These are phyloP conservation scores for Sebastes goodei DNA, from an alignment of 2,797 vertebrate genomes.

Conservation along the genomic window DNA sequence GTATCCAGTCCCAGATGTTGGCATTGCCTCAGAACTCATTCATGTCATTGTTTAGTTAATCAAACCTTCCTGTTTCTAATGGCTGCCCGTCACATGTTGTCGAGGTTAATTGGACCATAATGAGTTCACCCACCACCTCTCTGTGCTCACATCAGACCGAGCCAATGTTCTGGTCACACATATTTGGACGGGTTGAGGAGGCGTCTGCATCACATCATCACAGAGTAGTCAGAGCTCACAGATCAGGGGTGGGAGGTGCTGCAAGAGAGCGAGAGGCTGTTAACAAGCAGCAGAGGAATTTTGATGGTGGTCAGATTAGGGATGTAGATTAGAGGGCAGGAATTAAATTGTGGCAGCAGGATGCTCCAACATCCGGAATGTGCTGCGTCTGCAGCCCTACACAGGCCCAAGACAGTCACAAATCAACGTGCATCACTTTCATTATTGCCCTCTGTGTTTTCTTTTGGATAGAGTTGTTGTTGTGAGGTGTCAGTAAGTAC, in stretches of 20 bases:
- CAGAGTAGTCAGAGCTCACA: slow-evolving; percentile 8
- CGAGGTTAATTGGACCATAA: neutral
- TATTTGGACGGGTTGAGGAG: slow-evolving; percentile 19
- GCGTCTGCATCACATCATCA: slow-evolving; percentile 35
- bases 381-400: neutral
- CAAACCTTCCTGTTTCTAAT: neutral
- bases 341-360: slow-evolving; percentile 43
- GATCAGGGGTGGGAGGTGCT: slow-evolving; percentile 31
- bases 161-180: slow-evolving; percentile 29
- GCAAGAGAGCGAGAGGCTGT: slow-evolving; percentile 29
- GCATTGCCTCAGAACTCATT: neutral
- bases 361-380: slow-evolving; percentile 46
- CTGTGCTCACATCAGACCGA: slow-evolving; percentile 12
- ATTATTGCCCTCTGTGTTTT: slow-evolving; percentile 60
- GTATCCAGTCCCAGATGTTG: neutral
- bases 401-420: neutral
- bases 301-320: slow-evolving; percentile 49
- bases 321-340: slow-evolving; percentile 50
- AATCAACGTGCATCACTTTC: slow-evolving; percentile 7
- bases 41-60: neutral
- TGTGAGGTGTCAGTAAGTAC: slow-evolving; percentile 88
- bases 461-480: slow-evolving; percentile 79
- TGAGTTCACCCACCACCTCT: neutral
- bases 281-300: slow-evolving; percentile 66
- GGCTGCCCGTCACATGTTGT: neutral